Percentiles rank a stretch among this genome's conserved stretches.
These are phyloP conservation scores for Ferdinandea cuprea DNA, from an alignment of 2,888 invertebrate genomes.

Conservation along the genomic window DNA sequence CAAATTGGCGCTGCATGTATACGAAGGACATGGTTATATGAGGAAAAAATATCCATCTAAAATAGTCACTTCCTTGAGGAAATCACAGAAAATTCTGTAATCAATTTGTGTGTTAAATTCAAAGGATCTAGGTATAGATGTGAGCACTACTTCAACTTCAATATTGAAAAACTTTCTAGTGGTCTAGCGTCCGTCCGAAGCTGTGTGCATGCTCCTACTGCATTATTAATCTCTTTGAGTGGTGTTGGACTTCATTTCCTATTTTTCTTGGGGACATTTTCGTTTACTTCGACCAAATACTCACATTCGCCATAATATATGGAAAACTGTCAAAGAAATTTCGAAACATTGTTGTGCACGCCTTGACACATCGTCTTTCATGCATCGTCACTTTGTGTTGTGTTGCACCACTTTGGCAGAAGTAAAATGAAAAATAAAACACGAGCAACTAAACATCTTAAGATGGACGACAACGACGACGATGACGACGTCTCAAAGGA, in stretches of 20 bases:
- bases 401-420: conserved; percentile 32
- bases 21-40: background rate
- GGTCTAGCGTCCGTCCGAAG: background rate
- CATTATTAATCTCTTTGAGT: conserved; percentile 44
- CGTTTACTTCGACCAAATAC: conserved; percentile 21
- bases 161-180: background rate
- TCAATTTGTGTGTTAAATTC: no score
- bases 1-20: background rate
- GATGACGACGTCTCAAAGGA: conserved; percentile 51
- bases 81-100: no score
- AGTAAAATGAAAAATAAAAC: conserved; percentile 24
- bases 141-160: no score
- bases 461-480: conserved; percentile 21
- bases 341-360: conserved; percentile 32
- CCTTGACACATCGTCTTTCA: conserved; percentile 56
- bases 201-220: background rate
- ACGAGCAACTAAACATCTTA: conserved; percentile 23
- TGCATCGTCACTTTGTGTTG: conserved; percentile 48
- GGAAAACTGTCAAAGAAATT: conserved; percentile 53
- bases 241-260: conserved; percentile 45
- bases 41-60: no score
- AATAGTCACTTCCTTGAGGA: no score
- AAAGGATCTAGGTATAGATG: no score
- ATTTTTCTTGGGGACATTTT: conserved; percentile 38
- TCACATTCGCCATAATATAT: background rate